Conservation (phyloP, 2,797 vertebrate species). For the Tiaroga cobitis region DNA sequence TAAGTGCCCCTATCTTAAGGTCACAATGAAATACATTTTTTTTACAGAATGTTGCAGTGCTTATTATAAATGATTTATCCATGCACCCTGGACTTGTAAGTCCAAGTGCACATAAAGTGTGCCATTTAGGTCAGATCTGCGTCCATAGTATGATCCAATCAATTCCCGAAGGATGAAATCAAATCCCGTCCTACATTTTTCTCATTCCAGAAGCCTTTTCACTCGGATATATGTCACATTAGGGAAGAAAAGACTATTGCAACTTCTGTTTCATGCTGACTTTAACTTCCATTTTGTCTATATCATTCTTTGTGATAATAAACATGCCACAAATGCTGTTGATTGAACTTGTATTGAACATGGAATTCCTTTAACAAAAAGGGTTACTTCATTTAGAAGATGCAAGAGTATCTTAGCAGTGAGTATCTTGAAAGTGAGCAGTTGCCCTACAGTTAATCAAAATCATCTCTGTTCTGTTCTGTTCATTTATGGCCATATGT, state of each 20-base stretch:
- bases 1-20: neutral
- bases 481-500: constrained; percentile 31
- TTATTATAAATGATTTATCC: neutral
- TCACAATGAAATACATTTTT: neutral
- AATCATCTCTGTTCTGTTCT: constrained; percentile 6
- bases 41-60: neutral
- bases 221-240: neutral
- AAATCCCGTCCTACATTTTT: neutral
- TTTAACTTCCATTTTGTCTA: neutral
- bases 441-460: neutral
- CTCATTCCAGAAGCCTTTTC: neutral
- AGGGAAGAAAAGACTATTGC: neutral
- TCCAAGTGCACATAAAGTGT: neutral
- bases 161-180: neutral
- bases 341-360: neutral
- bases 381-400: neutral
- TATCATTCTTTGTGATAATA: neutral
- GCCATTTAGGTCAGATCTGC: neutral
- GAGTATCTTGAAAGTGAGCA: neutral
- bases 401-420: neutral
- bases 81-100: neutral
- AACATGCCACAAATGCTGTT: neutral
- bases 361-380: constrained; percentile 4
- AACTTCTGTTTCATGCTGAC: neutral
- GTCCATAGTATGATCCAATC: neutral